Percentiles rank a stretch among this genome's conserved stretches.
phyloP scores from a whole-genome alignment of 1,140 invertebrate species.

The Musca domestica region DNA sequence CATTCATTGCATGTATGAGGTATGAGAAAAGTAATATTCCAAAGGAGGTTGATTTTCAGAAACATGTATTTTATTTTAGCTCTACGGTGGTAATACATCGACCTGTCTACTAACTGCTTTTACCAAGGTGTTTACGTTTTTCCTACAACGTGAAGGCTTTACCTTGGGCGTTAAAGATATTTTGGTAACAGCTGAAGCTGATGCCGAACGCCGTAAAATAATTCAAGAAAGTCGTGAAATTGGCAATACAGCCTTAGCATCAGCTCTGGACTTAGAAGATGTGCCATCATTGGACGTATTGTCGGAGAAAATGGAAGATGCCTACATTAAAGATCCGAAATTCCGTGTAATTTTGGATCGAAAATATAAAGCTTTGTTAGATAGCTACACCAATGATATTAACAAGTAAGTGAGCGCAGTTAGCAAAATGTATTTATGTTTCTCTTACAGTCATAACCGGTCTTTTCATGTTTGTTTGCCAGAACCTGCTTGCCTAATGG shows the following conservation, averaged over 20 bases:
- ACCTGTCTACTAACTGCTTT: slow-evolving; percentile 82
- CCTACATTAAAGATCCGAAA: slow-evolving; percentile 71
- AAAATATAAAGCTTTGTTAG: slow-evolving; percentile 80
- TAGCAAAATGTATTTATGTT: not conserved
- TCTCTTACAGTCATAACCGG: not conserved
- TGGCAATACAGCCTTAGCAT: slow-evolving; percentile 60
- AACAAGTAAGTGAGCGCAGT: slow-evolving; percentile 63
- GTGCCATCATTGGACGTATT: slow-evolving; percentile 58
- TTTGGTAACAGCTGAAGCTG: slow-evolving; percentile 71
- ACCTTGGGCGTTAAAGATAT: slow-evolving; percentile 95
- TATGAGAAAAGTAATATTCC: slow-evolving; percentile 32
- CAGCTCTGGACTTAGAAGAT: slow-evolving; percentile 68
- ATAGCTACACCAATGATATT: slow-evolving; percentile 85
- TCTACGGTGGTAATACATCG: slow-evolving; percentile 88
- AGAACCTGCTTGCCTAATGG: slow-evolving; percentile 75
- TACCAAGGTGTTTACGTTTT: slow-evolving; percentile 87
- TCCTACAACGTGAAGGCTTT: slow-evolving; percentile 88
- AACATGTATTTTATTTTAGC: slow-evolving; percentile 51
- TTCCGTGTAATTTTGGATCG: slow-evolving; percentile 78
- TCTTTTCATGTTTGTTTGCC: not conserved
- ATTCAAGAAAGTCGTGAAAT: slow-evolving; percentile 64
- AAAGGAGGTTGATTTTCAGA: not conserved
- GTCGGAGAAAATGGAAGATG: slow-evolving; percentile 67
- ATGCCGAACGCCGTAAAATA: slow-evolving; percentile 69
- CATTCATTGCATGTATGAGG: slow-evolving; percentile 89